Evolutionary conservation across 2,888 invertebrate genomes (phyloP).

Genomic region (Caenorhabditis sp.): DNA sequence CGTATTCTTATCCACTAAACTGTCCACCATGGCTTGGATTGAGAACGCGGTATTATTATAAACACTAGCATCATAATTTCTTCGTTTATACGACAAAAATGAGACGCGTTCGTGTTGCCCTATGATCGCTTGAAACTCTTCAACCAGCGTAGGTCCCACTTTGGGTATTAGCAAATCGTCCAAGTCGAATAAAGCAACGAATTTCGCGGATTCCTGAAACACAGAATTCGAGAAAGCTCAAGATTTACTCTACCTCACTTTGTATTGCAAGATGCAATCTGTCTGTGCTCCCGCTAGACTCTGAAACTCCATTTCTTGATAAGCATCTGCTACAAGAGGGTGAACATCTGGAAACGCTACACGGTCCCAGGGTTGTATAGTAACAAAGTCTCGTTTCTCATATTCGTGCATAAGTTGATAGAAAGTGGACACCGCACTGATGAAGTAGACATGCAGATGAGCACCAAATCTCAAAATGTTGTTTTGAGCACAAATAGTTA

Average conservation of each 20-base stretch:
- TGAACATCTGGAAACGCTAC: background rate
- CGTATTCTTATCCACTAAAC: background rate
- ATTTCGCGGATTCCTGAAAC: conserved; percentile 49
- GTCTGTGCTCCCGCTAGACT: conserved; percentile 61
- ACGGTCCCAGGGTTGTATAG: conserved; percentile 1
- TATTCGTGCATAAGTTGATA: conserved; percentile 66
- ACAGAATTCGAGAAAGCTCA: background rate
- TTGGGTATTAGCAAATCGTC: conserved; percentile 68
- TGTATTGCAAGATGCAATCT: conserved; percentile 36
- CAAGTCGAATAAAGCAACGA: conserved; percentile 67
- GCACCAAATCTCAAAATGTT: conserved; percentile 60
- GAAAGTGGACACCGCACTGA: conserved; percentile 66
- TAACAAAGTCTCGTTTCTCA: conserved; percentile 39
- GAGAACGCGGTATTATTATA: background rate
- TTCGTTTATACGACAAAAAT: background rate
- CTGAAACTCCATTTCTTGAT: conserved; percentile 63
- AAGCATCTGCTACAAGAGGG: background rate
- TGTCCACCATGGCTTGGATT: background rate
- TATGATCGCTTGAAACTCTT: conserved; percentile 57
- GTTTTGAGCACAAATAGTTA: background rate
- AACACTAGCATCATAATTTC: background rate
- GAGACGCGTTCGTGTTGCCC: background rate
- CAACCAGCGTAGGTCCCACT: conserved; percentile 43
- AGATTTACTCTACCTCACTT: background rate
- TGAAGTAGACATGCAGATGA: conserved; percentile 65